Base-by-base conservation (phyloP, 1,140 invertebrate species). In the Temnothorax curvispinosus region DNA sequence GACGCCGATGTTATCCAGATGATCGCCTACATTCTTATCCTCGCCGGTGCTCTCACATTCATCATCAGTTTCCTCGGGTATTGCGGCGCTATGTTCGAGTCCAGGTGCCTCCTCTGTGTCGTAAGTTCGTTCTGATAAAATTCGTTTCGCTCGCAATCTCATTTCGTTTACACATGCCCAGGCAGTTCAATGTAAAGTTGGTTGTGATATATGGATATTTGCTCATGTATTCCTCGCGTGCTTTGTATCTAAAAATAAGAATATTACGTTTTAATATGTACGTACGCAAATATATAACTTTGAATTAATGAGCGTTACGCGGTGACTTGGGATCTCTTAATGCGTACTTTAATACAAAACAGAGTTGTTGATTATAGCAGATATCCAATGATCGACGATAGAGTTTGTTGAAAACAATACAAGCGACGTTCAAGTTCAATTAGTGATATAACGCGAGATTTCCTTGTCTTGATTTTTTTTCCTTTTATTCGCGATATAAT, bases 31-130 rank as follows among this genome's bases (percentile, higher is more conserved):
- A 96, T 98, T 56, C 95, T 98, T 58, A 98, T 98, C 86, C 96
- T 96, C n/a, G 96, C 97, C 75, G 98, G 98, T 65, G 96, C 97
- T 35, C 96, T 98, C 88, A 97, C 98, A 91, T 98, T 98, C 94
- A 95, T 98, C 75, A 96, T 98, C 87, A 98, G 97, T 77, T 98
- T 98, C 95, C 94, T 98, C 54, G 98, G 98, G 50, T 98, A 98
- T 92, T 98, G 98, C 93, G 98, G 98, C 56, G 98, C 98, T 11
- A 96, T 98, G 92, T 96, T 97, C 93, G 98, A 98, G 93, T 98
- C 97, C 76, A 96, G 97, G 89, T 97, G 97, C 94, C 96, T 98
- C 93, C 96, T 98, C 9, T 97, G 96, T 47, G 96, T 97, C 92
- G 98, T 98, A 96, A 96, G 97, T 97, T 65, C 67, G 81, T 91